phyloP scores from a whole-genome alignment of 1,140 invertebrate genomes.

The Cherax quadricarinatus region DNA sequence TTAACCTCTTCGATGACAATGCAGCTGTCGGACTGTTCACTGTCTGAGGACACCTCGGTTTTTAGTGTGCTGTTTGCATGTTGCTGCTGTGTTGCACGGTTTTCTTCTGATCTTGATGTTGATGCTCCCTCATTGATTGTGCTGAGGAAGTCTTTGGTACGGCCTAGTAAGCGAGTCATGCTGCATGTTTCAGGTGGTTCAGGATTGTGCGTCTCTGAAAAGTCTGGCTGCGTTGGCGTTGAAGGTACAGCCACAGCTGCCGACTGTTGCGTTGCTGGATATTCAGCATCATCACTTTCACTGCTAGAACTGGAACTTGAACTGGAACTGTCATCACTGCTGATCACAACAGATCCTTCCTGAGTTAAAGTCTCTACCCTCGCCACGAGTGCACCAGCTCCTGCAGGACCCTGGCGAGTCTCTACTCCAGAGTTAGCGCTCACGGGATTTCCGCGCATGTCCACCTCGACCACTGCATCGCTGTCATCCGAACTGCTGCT shows the following conservation, averaged over 20 bases:
- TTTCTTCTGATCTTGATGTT: slow-evolving; percentile 43
- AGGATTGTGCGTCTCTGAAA: slow-evolving; percentile 15
- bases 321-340: slow-evolving; percentile 45
- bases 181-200: slow-evolving; percentile 17
- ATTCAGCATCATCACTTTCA: slow-evolving; percentile 9
- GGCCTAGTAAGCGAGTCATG: slow-evolving; percentile 38
- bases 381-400: slow-evolving; percentile 12
- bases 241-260: too few species aligned
- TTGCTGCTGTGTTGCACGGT: not conserved
- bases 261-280: not conserved
- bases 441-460: slow-evolving; percentile 27
- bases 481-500: slow-evolving; percentile 57
- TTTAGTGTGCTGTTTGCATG: not conserved
- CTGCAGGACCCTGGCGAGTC: slow-evolving; percentile 5
- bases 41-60: slow-evolving; percentile 33
- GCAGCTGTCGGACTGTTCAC: slow-evolving; percentile 52
- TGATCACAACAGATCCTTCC: slow-evolving; percentile 61
- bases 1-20: slow-evolving; percentile 61
- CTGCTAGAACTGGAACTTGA: not conserved
- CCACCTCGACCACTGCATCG: slow-evolving; percentile 51
- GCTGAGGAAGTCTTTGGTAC: slow-evolving; percentile 44
- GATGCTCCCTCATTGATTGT: slow-evolving; percentile 54
- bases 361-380: slow-evolving; percentile 61
- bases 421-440: slow-evolving; percentile 4
- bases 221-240: not conserved